Evolutionary conservation across 1,140 invertebrate species (phyloP), one percentile per base, ranked within the genome.

Genomic region (Pseudomyrmex concolor): DNA sequence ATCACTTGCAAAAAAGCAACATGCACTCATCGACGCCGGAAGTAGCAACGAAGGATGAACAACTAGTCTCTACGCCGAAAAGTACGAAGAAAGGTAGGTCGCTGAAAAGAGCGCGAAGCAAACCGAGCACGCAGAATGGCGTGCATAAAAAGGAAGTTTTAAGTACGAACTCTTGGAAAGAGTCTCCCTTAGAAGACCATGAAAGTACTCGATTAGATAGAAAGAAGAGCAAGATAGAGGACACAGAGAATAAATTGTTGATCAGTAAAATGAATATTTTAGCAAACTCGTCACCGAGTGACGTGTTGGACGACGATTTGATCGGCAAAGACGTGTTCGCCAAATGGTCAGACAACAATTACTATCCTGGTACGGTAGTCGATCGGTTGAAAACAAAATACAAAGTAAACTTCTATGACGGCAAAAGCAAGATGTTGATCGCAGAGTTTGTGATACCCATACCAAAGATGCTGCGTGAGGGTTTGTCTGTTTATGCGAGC

Each of bases 281-380:
- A 0, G n/a, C 22, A 1, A 88, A 86, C 43, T 48, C 64, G 0
- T 17, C 48, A 5, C 25, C 64, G 0, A 25, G 19, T 50, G 50
- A 15, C 59, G 7, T 50, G 1, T 3, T 60, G 5, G 15, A 12
- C 5, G 87, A 92, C 34, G 82, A 88, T 7, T 55, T 92, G 2
- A 92, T 94, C 0, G 95, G 95, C 0, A 95, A 94, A 7, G 90
- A 94, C 0, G 95, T 96, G 0, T 93, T 96, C 66, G 96, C 95
- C 0, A 95, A 95, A 91, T 96, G 96, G 95, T 95, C 95, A 0
- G 95, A 96, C 72, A 95, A 95, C 80, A 94, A 95, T 62, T 96
- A 96, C 85, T 96, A 96, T 84, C 95, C 95, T 0, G 95, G 95
- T 0, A 94, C 89, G 86, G 95, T 96, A 0, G 87, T 92, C 10